A percentile compares a stretch with the other conserved stretches of the same genome.
These are phyloP conservation scores for Tichodroma muraria DNA, from an alignment of 2,113 vertebrate species.

Conservation along the genomic window DNA sequence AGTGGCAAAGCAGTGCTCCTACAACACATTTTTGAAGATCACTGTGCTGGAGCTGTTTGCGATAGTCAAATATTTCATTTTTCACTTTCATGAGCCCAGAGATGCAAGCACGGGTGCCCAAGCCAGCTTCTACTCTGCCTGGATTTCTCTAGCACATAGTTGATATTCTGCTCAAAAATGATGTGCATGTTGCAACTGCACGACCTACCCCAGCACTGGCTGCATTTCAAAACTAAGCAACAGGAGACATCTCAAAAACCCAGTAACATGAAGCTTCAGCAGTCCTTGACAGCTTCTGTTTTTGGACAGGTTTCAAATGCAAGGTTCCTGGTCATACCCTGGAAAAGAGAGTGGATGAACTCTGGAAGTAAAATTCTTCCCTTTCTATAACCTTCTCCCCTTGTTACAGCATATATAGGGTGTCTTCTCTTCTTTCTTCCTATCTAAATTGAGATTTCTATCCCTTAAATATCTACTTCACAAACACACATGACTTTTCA, in stretches of 20 bases:
- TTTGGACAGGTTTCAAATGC: background rate
- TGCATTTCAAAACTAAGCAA: conserved; percentile 39
- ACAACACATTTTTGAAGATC: conserved; percentile 49
- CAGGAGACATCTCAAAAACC: conserved; percentile 8
- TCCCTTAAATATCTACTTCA: background rate
- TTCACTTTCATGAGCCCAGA: conserved; percentile 49
- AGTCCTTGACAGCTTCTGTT: background rate
- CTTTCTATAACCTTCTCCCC: background rate
- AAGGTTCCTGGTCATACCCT: background rate
- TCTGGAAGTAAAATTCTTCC: background rate
- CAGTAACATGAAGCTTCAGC: background rate
- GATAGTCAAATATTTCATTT: conserved; percentile 54
- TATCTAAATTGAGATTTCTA: background rate
- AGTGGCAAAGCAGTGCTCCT: background rate
- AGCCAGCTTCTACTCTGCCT: conserved; percentile 45
- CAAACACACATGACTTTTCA: background rate
- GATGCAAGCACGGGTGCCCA: conserved; percentile 11
- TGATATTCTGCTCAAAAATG: conserved; percentile 16
- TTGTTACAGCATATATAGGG: background rate
- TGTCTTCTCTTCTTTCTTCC: background rate
- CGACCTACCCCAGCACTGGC: conserved; percentile 46
- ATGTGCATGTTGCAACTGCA: conserved; percentile 37
- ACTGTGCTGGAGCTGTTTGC: conserved; percentile 45
- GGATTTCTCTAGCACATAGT: conserved; percentile 3
- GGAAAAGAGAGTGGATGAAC: background rate